A percentile compares a stretch with the other conserved stretches of the same genome.
Conservation (phyloP, 2,888 invertebrate genomes). For the Andrena dorsata region DNA sequence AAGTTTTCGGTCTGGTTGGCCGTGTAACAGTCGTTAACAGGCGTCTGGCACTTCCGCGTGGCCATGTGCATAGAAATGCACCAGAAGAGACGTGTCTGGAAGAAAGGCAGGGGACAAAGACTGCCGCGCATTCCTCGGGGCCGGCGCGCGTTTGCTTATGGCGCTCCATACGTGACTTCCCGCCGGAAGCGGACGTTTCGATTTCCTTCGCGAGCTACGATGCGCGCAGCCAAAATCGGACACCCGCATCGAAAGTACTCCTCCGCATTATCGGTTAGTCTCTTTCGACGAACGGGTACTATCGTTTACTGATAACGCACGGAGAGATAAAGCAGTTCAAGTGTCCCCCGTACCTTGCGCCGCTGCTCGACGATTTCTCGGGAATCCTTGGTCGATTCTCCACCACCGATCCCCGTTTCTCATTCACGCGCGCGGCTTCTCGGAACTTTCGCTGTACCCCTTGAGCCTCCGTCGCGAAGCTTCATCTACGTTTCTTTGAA, state of each 20-base stretch:
- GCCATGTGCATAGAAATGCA: slow-evolving; percentile 44
- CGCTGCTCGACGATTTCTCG: background rate
- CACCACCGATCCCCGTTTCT: background rate
- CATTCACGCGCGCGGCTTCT: background rate
- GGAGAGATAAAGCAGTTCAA: slow-evolving; percentile 33
- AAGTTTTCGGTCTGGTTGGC: slow-evolving; percentile 12
- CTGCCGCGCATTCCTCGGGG: slow-evolving; percentile 45
- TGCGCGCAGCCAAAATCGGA: slow-evolving; percentile 45
- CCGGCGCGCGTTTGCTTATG: slow-evolving; percentile 14
- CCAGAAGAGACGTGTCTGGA: slow-evolving; percentile 24
- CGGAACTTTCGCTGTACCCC: too few species aligned
- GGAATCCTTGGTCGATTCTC: background rate
- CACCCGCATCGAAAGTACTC: slow-evolving; percentile 15
- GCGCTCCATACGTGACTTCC: slow-evolving; percentile 68
- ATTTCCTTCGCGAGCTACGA: slow-evolving; percentile 30
- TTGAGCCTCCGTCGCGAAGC: too few species aligned
- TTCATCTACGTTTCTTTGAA: too few species aligned
- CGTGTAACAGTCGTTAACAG: slow-evolving; percentile 20
- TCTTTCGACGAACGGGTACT: slow-evolving; percentile 20
- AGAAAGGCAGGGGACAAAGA: slow-evolving; percentile 2
- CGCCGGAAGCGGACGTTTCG: slow-evolving; percentile 60
- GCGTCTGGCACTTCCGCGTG: slow-evolving; percentile 38
- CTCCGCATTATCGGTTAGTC: slow-evolving; percentile 15
- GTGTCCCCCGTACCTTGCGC: background rate
- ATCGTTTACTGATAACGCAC: slow-evolving; percentile 50